A percentile compares a stretch with the other conserved stretches of the same genome.
Conservation (phyloP, 2,888 invertebrate species). For the Auanema sp. region DNA sequence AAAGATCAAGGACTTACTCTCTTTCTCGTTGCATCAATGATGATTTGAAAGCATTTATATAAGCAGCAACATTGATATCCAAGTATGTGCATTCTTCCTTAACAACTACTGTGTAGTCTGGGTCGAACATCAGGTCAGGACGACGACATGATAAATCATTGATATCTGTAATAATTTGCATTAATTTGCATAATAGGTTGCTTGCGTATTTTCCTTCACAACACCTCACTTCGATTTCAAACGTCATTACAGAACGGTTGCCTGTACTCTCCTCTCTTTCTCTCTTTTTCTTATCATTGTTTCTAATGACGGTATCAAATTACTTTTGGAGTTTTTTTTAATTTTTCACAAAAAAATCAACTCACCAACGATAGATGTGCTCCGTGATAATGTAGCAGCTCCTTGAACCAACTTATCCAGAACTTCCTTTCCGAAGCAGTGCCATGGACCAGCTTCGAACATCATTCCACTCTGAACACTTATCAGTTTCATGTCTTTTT, state of each 20-base stretch:
- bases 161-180: conserved; percentile 22
- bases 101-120: conserved; percentile 42
- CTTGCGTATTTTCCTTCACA: background rate
- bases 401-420: conserved; percentile 37
- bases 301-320: no score
- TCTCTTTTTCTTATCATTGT: no score
- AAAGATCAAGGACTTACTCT: conserved; percentile 19
- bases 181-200: background rate
- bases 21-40: conserved; percentile 47
- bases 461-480: conserved; percentile 72
- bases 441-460: conserved; percentile 94
- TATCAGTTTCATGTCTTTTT: background rate
- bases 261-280: no score
- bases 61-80: conserved; percentile 44
- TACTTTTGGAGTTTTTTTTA: no score
- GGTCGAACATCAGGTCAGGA: conserved; percentile 50
- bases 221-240: background rate
- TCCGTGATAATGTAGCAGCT: conserved; percentile 39
- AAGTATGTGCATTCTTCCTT: conserved; percentile 52
- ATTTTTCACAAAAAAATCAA: no score
- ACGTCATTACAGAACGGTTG: background rate
- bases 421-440: conserved; percentile 79
- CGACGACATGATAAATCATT: conserved; percentile 38
- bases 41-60: conserved; percentile 49
- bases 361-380: conserved; percentile 42